Evolutionary conservation across 2,888 invertebrate genomes (phyloP), one percentile per base, ranked within the genome.

Genomic region (Augochlorella aurata): DNA sequence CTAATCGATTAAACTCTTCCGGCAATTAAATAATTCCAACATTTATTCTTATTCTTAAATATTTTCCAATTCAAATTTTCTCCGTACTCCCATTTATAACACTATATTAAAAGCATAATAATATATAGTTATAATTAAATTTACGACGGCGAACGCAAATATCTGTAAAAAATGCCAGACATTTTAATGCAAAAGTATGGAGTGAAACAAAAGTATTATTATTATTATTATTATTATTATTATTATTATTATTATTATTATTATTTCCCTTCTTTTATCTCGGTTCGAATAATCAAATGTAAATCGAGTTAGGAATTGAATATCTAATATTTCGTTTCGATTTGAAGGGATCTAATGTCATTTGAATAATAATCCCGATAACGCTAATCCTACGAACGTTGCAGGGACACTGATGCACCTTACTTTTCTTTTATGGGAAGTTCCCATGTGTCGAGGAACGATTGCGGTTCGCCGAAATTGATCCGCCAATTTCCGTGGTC

Each of bases 391-490:
- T 29, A 29, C 2, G 29, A 29, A 29, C 29, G 29, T 29, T 29
- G 2, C 54, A 21, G 54, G 5, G 50, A 50, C 18, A 2, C 50
- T 0, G 18, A 21, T 14, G 21, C 54, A 24, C 58, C 58, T 4
- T 14, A 14, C 7, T 58, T 58, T 58, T 58, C 54, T 12, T 54
- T 21, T 14, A 21, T 12, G 54, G 21, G 21, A 21, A n/a, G 21
- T 54, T 21, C 14, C 58, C 58, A 24, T 58, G 58, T 14, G 24
- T 5, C 2, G 14, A 5, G 7, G 21, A 1, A 21, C 58, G 24
- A 21, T 21, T 21, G 21, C 14, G 16, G 18, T 79, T 79, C 78
- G 21, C 10, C 67, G 78, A 79, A 71, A 71, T 61, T 66, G 66
- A 50, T 71, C 49, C 72, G 50, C 18, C 61, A 63, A 80, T 69